Conservation (phyloP, 2,113 vertebrate species). For the Alethe castanea region DNA sequence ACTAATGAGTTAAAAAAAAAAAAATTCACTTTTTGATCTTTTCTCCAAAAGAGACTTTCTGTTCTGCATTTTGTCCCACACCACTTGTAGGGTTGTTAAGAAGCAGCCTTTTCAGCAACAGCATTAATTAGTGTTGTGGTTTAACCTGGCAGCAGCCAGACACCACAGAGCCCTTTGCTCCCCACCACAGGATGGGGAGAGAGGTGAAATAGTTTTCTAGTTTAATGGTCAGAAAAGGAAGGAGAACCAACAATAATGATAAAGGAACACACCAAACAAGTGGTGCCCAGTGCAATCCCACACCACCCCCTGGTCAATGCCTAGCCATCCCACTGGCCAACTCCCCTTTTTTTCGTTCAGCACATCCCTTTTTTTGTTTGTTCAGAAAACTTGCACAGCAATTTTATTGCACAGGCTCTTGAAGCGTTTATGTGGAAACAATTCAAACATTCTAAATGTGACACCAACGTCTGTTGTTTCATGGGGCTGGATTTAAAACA, state of each 20-base stretch:
- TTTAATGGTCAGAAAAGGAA: neutral
- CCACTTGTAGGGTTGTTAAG: neutral
- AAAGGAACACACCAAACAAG: neutral
- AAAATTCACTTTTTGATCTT: neutral
- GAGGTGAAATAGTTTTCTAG: neutral
- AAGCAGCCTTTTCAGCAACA: neutral
- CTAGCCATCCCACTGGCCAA: neutral
- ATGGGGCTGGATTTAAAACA: neutral
- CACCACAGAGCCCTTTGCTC: neutral
- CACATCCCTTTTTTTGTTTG: neutral
- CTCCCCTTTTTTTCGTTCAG: neutral
- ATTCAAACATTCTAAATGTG: neutral
- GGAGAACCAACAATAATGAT: neutral
- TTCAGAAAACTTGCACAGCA: neutral
- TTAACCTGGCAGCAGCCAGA: neutral
- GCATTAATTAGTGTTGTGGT: neutral
- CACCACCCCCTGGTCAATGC: accelerated
- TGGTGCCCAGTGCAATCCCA: neutral
- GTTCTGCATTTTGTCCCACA: neutral
- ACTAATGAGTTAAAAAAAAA: neutral
- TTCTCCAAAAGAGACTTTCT: neutral
- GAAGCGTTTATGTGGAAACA: neutral
- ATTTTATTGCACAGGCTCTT: neutral
- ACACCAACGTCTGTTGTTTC: neutral
- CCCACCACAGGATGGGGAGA: neutral